These are phyloP conservation scores for Drymodes brunneopygia DNA, from an alignment of 2,113 vertebrate genomes.

Conservation along the genomic window DNA sequence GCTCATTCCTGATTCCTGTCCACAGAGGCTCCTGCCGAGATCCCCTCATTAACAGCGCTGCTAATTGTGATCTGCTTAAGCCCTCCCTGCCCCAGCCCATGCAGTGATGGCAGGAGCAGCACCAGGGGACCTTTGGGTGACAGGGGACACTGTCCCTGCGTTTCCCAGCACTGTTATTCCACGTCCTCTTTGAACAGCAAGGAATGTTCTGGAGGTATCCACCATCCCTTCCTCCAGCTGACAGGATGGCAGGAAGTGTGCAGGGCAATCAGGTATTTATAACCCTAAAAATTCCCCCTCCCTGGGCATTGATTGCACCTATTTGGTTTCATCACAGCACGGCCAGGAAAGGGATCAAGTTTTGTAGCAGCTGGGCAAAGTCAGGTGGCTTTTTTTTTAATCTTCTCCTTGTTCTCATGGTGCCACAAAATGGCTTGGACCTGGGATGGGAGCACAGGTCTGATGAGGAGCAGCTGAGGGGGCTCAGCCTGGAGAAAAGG, in stretches of 20 bases:
- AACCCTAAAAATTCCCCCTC: background rate
- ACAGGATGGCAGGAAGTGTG: background rate
- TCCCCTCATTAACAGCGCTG: background rate
- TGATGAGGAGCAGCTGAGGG: background rate
- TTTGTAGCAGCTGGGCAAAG: background rate
- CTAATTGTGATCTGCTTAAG: background rate
- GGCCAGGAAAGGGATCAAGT: background rate
- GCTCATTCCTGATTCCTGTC: background rate
- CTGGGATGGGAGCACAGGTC: background rate
- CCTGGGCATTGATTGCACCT: background rate
- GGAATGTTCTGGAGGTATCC: background rate
- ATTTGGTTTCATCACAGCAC: background rate
- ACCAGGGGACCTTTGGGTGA: background rate
- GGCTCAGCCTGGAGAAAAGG: background rate
- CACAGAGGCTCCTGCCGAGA: background rate
- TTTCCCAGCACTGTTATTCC: rapidly evolving
- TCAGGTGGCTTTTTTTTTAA: background rate
- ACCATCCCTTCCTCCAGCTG: background rate
- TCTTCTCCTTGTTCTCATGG: background rate
- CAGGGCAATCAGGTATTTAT: background rate
- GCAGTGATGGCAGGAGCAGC: background rate
- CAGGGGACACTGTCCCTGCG: background rate
- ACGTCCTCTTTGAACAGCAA: background rate
- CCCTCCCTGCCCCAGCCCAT: rapidly evolving
- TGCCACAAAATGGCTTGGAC: background rate